Conservation (phyloP, 2,113 vertebrate genomes). For the Condylura cristata region DNA sequence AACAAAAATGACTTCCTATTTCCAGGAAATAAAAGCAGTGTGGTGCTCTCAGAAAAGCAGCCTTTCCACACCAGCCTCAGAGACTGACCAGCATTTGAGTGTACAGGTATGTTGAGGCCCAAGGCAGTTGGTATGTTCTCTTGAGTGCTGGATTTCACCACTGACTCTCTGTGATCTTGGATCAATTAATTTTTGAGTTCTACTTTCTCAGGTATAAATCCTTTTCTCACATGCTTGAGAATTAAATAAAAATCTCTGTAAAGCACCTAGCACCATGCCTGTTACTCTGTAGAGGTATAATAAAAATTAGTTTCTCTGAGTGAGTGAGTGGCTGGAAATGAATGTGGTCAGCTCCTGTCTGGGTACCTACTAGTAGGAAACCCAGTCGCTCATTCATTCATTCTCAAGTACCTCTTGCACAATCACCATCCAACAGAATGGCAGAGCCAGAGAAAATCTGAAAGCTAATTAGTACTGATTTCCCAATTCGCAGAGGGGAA, state of each 20-base stretch:
- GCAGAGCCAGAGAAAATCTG: background rate
- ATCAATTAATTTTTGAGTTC: background rate
- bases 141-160: background rate
- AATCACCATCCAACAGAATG: background rate
- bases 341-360: background rate
- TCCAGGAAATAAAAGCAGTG: background rate
- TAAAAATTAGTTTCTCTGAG: background rate
- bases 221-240: background rate
- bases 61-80: background rate
- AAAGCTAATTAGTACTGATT: background rate
- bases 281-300: background rate
- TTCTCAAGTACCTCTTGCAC: background rate
- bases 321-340: background rate
- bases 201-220: background rate
- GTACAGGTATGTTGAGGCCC: accelerated
- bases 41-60: background rate
- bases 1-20: background rate
- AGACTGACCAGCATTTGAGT: background rate
- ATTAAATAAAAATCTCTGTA: background rate
- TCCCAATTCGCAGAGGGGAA: background rate
- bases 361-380: background rate
- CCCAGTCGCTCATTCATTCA: background rate
- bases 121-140: background rate
- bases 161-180: background rate
- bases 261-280: background rate